phyloP scores from a whole-genome alignment of 2,888 invertebrate species.

The Eupithecia subfuscata region DNA sequence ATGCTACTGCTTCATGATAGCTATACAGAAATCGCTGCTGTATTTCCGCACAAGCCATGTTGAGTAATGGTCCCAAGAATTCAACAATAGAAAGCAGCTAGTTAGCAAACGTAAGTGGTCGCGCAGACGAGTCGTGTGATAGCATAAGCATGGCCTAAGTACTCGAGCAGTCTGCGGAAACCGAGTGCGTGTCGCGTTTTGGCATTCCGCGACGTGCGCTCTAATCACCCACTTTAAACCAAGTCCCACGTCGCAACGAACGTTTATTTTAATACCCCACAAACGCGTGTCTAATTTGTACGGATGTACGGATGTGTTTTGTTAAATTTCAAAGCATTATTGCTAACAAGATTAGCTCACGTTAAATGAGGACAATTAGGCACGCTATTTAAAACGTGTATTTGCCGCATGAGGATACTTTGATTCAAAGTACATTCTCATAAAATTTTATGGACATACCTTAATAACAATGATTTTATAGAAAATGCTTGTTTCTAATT shows the following conservation, averaged over 20 bases:
- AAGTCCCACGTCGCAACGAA: constrained; percentile 69
- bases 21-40: not conserved
- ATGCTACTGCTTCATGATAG: not conserved
- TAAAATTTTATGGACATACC: constrained; percentile 3
- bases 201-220: constrained; percentile 63
- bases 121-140: not conserved
- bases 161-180: constrained; percentile 50
- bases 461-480: not conserved
- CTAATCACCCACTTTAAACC: constrained; percentile 76
- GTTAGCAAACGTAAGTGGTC: constrained; percentile 4
- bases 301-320: constrained; percentile 60
- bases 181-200: constrained; percentile 63
- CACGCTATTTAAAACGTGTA: constrained; percentile 34
- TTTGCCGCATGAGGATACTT: not conserved
- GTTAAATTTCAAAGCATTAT: constrained; percentile 70
- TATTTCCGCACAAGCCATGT: not conserved
- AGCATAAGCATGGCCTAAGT: constrained; percentile 12
- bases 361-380: constrained; percentile 42
- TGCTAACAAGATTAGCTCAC: constrained; percentile 45
- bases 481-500: not conserved
- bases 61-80: not conserved
- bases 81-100: constrained; percentile 1
- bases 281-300: constrained; percentile 76
- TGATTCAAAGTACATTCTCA: not conserved
- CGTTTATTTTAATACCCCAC: constrained; percentile 77